Percentiles rank a stretch among this genome's conserved stretches.
phyloP scores from a whole-genome alignment of 2,797 vertebrate species.

The Capromys pilorides region DNA sequence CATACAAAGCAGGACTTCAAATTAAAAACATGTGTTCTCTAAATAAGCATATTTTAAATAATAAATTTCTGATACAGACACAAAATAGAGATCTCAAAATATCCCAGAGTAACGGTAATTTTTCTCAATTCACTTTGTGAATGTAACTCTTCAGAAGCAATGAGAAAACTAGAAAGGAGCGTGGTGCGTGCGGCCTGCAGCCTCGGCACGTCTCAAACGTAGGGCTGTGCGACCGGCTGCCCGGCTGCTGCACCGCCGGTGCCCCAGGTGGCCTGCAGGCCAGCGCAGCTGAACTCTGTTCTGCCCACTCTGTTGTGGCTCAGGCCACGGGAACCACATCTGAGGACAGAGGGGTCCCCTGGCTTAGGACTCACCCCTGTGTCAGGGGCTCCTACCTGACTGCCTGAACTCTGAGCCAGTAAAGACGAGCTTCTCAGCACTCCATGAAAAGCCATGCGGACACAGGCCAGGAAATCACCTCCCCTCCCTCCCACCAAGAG shows the following conservation, averaged over 20 bases:
- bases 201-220: background rate
- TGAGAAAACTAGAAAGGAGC: background rate
- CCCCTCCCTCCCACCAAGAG: background rate
- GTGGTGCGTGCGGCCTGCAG: accelerated
- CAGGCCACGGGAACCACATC: background rate
- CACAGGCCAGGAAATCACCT: background rate
- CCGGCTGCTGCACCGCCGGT: slow-evolving; percentile 5
- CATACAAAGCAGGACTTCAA: slow-evolving; percentile 80
- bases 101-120: slow-evolving; percentile 51
- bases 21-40: slow-evolving; percentile 79
- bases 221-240: background rate
- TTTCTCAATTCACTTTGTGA: slow-evolving; percentile 60
- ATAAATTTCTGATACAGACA: slow-evolving; percentile 69
- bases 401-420: background rate
- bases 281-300: background rate
- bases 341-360: background rate
- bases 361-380: background rate
- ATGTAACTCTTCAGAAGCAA: slow-evolving; percentile 17
- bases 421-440: background rate
- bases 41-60: slow-evolving; percentile 84
- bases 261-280: background rate
- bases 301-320: slow-evolving; percentile 22
- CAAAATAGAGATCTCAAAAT: slow-evolving; percentile 59
- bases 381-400: background rate
- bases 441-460: background rate